Evolutionary conservation across 2,797 vertebrate species (phyloP), one percentile per base, ranked within the genome.

Genomic region (Knipowitschia caucasica): DNA sequence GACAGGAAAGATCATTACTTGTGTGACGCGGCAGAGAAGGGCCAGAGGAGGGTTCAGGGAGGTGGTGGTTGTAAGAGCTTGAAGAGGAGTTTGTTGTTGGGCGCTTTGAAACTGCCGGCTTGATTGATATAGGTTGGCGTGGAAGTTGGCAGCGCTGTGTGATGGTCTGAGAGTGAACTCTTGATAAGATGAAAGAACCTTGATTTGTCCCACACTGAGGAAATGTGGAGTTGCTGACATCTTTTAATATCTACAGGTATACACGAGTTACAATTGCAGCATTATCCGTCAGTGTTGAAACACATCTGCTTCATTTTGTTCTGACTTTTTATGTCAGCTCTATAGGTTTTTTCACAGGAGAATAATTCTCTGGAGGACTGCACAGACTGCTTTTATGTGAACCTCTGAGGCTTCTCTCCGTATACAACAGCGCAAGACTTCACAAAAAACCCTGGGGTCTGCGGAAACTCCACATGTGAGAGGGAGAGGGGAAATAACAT

Each of bases 311-410:
- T 53, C 33, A 14, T 45, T 43, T 33, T 59, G 14, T 69, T 69
- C 54, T 72, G 62, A 69, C 68, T 76, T 45, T 66, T 75, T 25
- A 59, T 58, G 29, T 63, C 8, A 46, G 57, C 49, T 60, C 53
- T 56, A 17, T 47, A 42, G 50, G 64, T 64, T 61, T 35, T 62
- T 57, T 72, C 70, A 72, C 73, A 57, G 64, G 74, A 51, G 63
- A 20, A 64, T 69, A n/a, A n/a, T n/a, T n/a, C n/a, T n/a, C 66
- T 83, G 79, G 53, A 67, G 54, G 40, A 58, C 34, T 62, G 55
- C 18, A 46, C 59, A 57, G 73, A 71, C 59, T 73, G 58, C 73
- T 80, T 83, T 82, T 53, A 80, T 84, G 75, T 78, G 62, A 76
- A 75, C 77, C 63, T 63, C 59, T 67, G 40, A 61, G 71, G 58